Base-by-base conservation (phyloP, 2,113 vertebrate genomes). In the Apaloderma vittatum region DNA sequence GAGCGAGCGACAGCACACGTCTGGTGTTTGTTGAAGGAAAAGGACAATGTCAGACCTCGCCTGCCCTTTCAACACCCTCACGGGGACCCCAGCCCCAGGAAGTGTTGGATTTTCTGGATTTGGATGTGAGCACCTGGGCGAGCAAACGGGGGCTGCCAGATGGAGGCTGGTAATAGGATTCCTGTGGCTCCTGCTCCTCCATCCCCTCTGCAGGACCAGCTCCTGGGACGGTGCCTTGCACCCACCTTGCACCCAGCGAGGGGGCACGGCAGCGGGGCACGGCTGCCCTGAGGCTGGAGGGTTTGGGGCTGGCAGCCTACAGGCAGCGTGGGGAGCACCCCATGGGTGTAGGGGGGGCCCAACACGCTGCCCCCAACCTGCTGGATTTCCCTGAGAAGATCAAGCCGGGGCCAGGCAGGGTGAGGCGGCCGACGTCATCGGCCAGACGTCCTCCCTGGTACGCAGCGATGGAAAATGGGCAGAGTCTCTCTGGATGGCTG, bases 21-120 rank as follows among this genome's bases (percentile, higher is more conserved):
- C 37, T 34, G 30, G 67, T 23, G 37, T 29, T n/a, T 20, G 45
- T 20, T 55, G 6, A 66, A 74, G 40, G 86, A 55, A 58, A 61
- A 65, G 32, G 73, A 5, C 2, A 0, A 15, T 0, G 2, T 3
- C 0, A 3, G 32, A 37, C 34, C 57, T 72, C 1, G 0, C 5
- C 43, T 65, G 48, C 8, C 22, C 77, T 63, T 34, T 6, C 2
- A 77, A 61, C 51, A 17, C 49, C 73, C 59, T 78, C 3, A 5
- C 0, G 0, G 61, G 66, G 54, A 46, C 29, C 29, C 43, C 1
- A 0, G 49, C 45, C 36, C 18, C 6, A 16, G 73, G 73, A 84
- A 66, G 26, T 12, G 55, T n/a, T 91, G 94, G 85, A 49, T 91
- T 93, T 54, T 19, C 17, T 32, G 80, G 76, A 74, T 90, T 87